Percentiles rank a stretch among this genome's conserved stretches.
Conservation (phyloP, 2,113 vertebrate species). For the Rhabdomys dilectus region DNA sequence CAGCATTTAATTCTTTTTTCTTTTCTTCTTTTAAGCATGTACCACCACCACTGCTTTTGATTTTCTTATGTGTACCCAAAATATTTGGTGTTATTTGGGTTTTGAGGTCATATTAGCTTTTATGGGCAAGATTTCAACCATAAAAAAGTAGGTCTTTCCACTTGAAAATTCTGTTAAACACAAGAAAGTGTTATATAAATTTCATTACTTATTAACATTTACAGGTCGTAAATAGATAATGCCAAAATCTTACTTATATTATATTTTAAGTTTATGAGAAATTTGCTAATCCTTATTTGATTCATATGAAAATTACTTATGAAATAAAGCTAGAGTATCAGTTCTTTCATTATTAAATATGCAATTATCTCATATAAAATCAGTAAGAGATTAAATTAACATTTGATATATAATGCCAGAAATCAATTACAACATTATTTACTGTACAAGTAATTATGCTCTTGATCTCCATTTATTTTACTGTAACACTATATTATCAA, state of each 20-base stretch:
- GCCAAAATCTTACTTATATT: slow-evolving; percentile 39
- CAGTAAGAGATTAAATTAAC: neutral
- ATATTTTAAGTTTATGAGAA: slow-evolving; percentile 23
- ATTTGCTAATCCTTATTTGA: slow-evolving; percentile 33
- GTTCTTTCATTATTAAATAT: slow-evolving; percentile 64
- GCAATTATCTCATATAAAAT: slow-evolving; percentile 44
- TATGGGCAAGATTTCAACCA: neutral
- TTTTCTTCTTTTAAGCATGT: too few species aligned
- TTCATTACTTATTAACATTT: slow-evolving; percentile 26
- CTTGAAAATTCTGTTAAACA: neutral
- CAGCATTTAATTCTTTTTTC: neutral
- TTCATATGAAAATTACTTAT: slow-evolving; percentile 55
- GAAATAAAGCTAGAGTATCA: slow-evolving; percentile 60
- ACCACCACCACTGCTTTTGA: neutral
- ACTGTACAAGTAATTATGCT: slow-evolving; percentile 51
- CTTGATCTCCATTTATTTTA: slow-evolving; percentile 59
- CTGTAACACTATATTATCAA: neutral
- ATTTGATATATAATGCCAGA: slow-evolving; percentile 19
- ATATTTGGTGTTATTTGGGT: neutral
- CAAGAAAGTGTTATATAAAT: slow-evolving; percentile 38
- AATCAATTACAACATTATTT: slow-evolving; percentile 70
- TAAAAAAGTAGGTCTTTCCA: neutral
- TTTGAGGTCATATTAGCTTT: neutral
- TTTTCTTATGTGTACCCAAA: neutral
- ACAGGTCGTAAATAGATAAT: slow-evolving; percentile 15